Percentiles rank a stretch among this genome's conserved stretches.
Evolutionary conservation across 2,113 vertebrate species (phyloP).

Genomic region (Eulemur macaco): DNA sequence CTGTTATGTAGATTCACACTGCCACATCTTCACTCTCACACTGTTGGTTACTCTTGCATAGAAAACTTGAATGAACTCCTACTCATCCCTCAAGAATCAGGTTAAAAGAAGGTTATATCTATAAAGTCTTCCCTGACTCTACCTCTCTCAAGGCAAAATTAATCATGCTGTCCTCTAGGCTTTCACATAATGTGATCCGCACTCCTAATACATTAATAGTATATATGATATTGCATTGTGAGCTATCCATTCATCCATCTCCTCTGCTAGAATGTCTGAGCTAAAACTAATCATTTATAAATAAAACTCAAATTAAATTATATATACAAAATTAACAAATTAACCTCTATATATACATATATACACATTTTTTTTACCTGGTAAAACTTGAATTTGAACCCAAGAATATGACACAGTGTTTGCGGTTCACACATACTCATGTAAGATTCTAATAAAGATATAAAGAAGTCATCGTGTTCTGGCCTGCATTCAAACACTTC

Average conservation of each 20-base stretch:
- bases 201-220: background rate
- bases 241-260: constrained; percentile 13
- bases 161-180: constrained; percentile 40
- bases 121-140: constrained; percentile 27
- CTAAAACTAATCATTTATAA: constrained; percentile 51
- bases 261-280: constrained; percentile 16
- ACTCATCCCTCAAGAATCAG: constrained; percentile 31
- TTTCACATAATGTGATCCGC: constrained; percentile 44
- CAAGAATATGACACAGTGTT: constrained; percentile 98
- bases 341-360: background rate
- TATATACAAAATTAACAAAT: constrained; percentile 52
- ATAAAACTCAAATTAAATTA: constrained; percentile 53
- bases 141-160: constrained; percentile 30
- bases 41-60: background rate
- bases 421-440: constrained; percentile 98
- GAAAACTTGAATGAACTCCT: constrained; percentile 11
- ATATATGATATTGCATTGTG: background rate
- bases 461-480: constrained; percentile 97
- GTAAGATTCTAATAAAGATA: constrained; percentile 97
- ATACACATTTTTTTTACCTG: constrained; percentile 87
- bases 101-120: background rate
- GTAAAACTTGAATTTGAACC: constrained; percentile 99
- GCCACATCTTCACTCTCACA: constrained; percentile 17
- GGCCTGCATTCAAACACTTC: constrained; percentile 98
- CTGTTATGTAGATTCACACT: background rate